A percentile compares a stretch with the other conserved stretches of the same genome.
Evolutionary conservation across 2,888 invertebrate genomes (phyloP).

Genomic region (Drosophila formosana): DNA sequence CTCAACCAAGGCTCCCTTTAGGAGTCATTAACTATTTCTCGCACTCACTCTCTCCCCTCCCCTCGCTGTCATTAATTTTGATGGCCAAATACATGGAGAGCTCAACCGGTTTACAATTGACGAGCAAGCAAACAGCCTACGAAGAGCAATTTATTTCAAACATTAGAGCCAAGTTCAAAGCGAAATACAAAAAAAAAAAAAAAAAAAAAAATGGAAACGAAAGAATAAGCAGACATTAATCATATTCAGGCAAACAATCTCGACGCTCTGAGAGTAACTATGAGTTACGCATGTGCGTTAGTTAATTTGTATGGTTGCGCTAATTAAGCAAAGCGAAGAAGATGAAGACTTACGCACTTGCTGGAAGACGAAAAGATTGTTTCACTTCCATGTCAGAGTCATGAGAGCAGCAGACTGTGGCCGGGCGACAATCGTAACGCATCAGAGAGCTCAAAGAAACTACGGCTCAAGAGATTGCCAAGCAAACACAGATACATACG

Average conservation of each 20-base stretch:
- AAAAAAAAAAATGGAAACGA: constrained; percentile 12
- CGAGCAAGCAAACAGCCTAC: constrained; percentile 32
- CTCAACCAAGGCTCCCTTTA: constrained; percentile 25
- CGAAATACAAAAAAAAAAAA: constrained; percentile 22
- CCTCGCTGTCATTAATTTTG: constrained; percentile 38
- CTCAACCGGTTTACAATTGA: constrained; percentile 66
- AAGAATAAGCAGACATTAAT: constrained; percentile 59
- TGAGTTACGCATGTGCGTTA: constrained; percentile 74
- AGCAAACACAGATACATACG: constrained; percentile 16
- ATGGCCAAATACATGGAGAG: constrained; percentile 44
- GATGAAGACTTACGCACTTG: constrained; percentile 47
- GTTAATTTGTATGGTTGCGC: constrained; percentile 72
- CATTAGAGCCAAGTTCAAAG: constrained; percentile 56
- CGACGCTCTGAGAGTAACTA: constrained; percentile 8
- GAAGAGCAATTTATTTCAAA: constrained; percentile 46
- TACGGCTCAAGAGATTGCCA: constrained; percentile 27
- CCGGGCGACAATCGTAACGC: constrained; percentile 53
- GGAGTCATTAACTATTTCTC: background rate
- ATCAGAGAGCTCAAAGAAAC: constrained; percentile 49
- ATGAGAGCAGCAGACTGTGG: constrained; percentile 48
- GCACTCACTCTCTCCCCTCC: background rate
- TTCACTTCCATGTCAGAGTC: constrained; percentile 19
- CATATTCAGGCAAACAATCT: constrained; percentile 47
- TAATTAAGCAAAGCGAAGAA: constrained; percentile 63
- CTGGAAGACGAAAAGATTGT: constrained; percentile 16